Conservation (phyloP, 30 jellyfish, hydroid and myxozoan genomes). For the Turritopsis dohrnii region DNA sequence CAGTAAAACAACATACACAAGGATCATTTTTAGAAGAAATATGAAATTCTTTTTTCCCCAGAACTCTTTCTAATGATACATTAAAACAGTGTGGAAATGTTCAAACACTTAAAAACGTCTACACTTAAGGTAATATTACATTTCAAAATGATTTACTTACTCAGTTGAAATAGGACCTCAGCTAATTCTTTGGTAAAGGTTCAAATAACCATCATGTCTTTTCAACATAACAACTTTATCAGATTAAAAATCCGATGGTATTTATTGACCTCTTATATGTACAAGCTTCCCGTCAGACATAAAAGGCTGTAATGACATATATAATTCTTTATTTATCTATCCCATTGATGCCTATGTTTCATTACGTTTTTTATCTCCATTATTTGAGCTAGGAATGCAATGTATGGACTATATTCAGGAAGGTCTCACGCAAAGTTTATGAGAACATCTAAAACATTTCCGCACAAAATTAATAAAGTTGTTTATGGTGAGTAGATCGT, state of each 20-base stretch:
- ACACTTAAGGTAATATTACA: too few species aligned
- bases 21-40: too few species aligned
- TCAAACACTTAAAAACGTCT: too few species aligned
- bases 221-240: background rate
- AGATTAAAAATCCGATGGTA: background rate
- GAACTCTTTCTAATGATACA: too few species aligned
- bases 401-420: background rate
- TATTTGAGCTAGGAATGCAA: background rate
- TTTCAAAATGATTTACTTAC: too few species aligned
- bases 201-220: background rate
- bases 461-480: too few species aligned
- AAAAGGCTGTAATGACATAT: background rate
- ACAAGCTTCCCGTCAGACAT: background rate
- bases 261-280: background rate
- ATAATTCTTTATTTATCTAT: background rate
- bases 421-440: background rate
- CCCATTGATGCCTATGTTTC: background rate
- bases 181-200: too few species aligned
- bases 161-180: background rate
- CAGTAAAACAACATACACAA: too few species aligned
- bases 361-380: background rate
- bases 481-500: too few species aligned
- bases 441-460: background rate
- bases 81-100: too few species aligned
- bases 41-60: too few species aligned